Base-by-base conservation (phyloP, 1,140 invertebrate genomes). In the Cotesia chilonis region DNA sequence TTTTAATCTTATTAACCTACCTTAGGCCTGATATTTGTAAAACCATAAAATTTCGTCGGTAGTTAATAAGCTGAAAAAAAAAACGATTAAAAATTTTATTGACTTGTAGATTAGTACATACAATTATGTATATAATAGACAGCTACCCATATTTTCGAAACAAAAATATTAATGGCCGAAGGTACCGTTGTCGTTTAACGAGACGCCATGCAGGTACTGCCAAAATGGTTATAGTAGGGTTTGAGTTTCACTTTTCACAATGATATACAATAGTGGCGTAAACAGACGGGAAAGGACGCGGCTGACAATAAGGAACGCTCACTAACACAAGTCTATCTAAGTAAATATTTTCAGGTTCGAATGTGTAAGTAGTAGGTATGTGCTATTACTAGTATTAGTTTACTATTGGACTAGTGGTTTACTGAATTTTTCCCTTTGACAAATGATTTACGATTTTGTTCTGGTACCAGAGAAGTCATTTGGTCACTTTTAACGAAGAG, bases 351-450 rank as follows among this genome's bases (percentile, higher is more conserved):
- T 47, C 1, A 7, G 41, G 41, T 47, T 47, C 10, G 28, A 28
- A 28, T 28, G 28, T 28, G 28, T 28, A 28, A 28, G 10, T 47
- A 7, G 0, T 47, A 10, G 41, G 0, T 47, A 2, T 47, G 41
- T 47, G 6, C 41, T 28, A 3, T 28, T 28, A 47, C 3, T 47
- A 47, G 64, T 77, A 75, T 75, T 74, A 75, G 52, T 75, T 77
- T 75, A 77, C 68, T 10, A 47, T 47, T 38, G 68, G 70, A 47
- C 10, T 51, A 75, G 76, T 75, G 74, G 74, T 76, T 77, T 70
- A 72, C 74, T 73, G 64, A 57, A 66, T 74, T 74, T 75, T 77
- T 77, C 70, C 75, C 71, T 75, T 75, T 59, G 54, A 70, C 55
- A 38, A 60, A 74, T 77, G 71, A 77, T 75, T 77, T 77, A 77